Percentiles rank a stretch among this genome's conserved stretches.
Conservation (phyloP, 2,888 invertebrate species). For the Orthonevra nobilis region DNA sequence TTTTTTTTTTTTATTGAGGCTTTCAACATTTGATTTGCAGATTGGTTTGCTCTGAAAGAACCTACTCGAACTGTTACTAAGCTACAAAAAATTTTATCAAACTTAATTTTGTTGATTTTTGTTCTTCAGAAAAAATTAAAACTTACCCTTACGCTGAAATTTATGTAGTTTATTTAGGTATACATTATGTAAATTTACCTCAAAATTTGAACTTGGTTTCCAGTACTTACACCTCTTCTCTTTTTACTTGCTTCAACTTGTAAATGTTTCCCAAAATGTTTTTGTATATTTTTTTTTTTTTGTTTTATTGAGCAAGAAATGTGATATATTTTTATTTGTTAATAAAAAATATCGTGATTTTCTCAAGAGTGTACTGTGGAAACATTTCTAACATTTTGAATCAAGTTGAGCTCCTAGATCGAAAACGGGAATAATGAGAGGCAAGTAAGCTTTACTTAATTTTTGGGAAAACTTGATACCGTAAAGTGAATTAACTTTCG, state of each 20-base stretch:
- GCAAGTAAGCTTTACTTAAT: slow-evolving; percentile 80
- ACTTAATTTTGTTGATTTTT: slow-evolving; percentile 48
- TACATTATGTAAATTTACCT: slow-evolving; percentile 63
- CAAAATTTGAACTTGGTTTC: slow-evolving; percentile 65
- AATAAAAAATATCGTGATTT: slow-evolving; percentile 49
- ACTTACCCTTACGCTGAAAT: slow-evolving; percentile 72
- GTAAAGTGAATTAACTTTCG: slow-evolving; percentile 70
- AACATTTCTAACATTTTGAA: slow-evolving; percentile 79
- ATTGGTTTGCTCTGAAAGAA: slow-evolving; percentile 57
- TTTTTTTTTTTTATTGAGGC: slow-evolving; percentile 21
- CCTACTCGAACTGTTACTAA: slow-evolving; percentile 64
- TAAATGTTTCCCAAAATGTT: slow-evolving; percentile 78
- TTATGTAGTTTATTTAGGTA: slow-evolving; percentile 51
- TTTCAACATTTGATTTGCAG: slow-evolving; percentile 53
- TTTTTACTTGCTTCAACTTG: slow-evolving; percentile 78
- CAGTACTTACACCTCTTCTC: slow-evolving; percentile 69
- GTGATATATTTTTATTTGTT: slow-evolving; percentile 51
- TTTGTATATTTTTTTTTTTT: slow-evolving; percentile 33
- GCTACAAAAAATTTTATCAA: slow-evolving; percentile 63
- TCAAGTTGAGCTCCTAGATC: slow-evolving; percentile 80
- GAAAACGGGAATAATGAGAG: slow-evolving; percentile 80
- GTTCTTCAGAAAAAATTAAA: slow-evolving; percentile 48
- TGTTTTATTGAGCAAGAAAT: slow-evolving; percentile 56
- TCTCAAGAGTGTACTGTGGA: slow-evolving; percentile 74
- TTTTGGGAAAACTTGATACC: slow-evolving; percentile 80